These are phyloP conservation scores for Xestia c-nigrum DNA, from an alignment of 2,888 invertebrate species.

Conservation along the genomic window DNA sequence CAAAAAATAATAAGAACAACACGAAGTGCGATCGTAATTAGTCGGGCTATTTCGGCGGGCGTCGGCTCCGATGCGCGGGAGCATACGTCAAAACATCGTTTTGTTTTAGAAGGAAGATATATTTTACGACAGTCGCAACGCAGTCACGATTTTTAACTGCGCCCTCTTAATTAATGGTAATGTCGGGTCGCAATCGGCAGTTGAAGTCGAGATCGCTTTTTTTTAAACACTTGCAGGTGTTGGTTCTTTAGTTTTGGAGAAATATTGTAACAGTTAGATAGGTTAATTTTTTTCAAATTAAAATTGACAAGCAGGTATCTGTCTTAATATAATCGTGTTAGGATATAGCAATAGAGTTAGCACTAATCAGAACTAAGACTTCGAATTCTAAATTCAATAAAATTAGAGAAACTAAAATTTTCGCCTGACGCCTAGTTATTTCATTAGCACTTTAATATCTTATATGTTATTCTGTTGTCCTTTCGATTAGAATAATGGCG, in stretches of 20 bases:
- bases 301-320: neutral
- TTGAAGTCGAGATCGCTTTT: constrained; percentile 43
- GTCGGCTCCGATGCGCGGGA: constrained; percentile 63
- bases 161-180: constrained; percentile 66
- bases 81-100: constrained; percentile 74
- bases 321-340: neutral
- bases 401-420: neutral
- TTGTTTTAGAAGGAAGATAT: constrained; percentile 70
- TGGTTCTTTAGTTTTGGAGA: neutral
- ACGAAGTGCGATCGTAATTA: constrained; percentile 69
- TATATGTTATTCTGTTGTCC: too few relatives aligned
- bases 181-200: constrained; percentile 62
- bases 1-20: constrained; percentile 63
- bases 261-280: neutral
- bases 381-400: neutral
- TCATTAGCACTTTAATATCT: neutral
- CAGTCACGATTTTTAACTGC: constrained; percentile 65
- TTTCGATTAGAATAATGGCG: too few relatives aligned
- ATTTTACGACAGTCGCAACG: constrained; percentile 64
- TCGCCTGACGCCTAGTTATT: neutral
- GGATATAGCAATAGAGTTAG: neutral
- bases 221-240: constrained; percentile 60
- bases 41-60: constrained; percentile 69
- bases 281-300: neutral
- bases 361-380: neutral